Evolutionary conservation across 2,888 invertebrate genomes (phyloP).

Genomic region (Melieria omissa): DNA sequence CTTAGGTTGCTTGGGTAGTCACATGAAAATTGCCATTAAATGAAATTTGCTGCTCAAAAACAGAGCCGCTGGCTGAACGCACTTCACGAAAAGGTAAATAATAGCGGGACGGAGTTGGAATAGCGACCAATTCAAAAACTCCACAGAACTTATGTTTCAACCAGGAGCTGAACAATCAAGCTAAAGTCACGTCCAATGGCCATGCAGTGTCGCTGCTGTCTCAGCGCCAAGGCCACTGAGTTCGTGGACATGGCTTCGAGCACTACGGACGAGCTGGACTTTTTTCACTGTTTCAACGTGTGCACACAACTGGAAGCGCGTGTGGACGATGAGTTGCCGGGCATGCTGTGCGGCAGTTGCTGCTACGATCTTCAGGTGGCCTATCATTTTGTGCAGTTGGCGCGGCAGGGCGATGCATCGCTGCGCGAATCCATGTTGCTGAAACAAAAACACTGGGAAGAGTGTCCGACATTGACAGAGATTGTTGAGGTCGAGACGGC

Average conservation of each 20-base stretch:
- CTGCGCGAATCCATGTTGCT: constrained; percentile 12
- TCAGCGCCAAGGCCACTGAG: constrained; percentile 40
- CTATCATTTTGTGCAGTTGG: constrained; percentile 36
- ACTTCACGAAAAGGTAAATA: too few relatives aligned
- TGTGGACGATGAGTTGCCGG: constrained; percentile 41
- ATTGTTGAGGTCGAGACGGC: neutral
- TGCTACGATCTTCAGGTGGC: constrained; percentile 34
- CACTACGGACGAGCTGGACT: constrained; percentile 31
- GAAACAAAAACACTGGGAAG: neutral
- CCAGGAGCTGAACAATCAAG: too few relatives aligned
- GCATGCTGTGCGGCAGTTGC: constrained; percentile 32
- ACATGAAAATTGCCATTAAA: too few relatives aligned
- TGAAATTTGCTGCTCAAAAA: too few relatives aligned
- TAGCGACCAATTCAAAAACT: too few relatives aligned
- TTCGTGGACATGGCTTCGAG: constrained; percentile 44
- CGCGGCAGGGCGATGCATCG: constrained; percentile 34
- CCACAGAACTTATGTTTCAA: too few relatives aligned
- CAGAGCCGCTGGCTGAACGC: too few relatives aligned
- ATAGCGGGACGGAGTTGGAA: too few relatives aligned
- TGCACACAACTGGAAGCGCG: constrained; percentile 44
- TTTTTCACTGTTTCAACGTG: constrained; percentile 43
- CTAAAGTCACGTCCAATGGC: constrained; percentile 5
- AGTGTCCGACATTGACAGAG: neutral
- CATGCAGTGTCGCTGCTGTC: constrained; percentile 44
- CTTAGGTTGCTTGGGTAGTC: too few relatives aligned